Evolutionary conservation across 2,888 invertebrate species (phyloP).

Genomic region (Mylabris sibirica): DNA sequence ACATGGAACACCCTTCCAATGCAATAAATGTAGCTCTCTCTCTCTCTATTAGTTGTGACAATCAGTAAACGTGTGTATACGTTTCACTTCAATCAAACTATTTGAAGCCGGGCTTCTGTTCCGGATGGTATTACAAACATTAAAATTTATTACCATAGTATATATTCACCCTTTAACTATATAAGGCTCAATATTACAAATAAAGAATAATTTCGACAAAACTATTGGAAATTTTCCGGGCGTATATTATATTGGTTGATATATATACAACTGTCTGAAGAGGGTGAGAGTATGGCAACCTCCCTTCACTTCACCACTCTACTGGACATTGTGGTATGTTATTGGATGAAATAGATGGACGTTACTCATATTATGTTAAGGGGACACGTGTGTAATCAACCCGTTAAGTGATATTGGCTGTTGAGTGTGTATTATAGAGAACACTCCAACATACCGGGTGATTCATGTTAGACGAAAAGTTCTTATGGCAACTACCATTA

Average conservation of each 20-base stretch:
- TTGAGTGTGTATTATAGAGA: conserved; percentile 22
- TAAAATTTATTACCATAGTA: conserved; percentile 23
- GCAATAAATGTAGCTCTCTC: conserved; percentile 38
- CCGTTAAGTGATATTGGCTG: conserved; percentile 46
- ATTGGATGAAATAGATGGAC: conserved; percentile 32
- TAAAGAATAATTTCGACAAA: not conserved
- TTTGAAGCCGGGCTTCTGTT: conserved; percentile 18
- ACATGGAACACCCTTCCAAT: conserved; percentile 32
- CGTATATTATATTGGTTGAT: not conserved
- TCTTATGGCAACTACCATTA: too few species aligned
- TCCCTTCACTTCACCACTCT: conserved; percentile 18
- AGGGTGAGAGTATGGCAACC: not conserved
- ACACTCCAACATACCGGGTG: conserved; percentile 1
- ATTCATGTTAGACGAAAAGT: too few species aligned
- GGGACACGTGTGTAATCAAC: conserved; percentile 49
- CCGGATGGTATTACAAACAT: conserved; percentile 21
- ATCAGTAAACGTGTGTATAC: conserved; percentile 34
- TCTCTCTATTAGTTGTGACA: conserved; percentile 19
- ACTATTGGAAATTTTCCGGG: not conserved
- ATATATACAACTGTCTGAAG: not conserved
- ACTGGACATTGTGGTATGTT: conserved; percentile 38
- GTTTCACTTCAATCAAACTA: conserved; percentile 36
- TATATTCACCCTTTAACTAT: not conserved
- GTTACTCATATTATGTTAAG: conserved; percentile 39
- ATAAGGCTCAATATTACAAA: not conserved